phyloP scores from a whole-genome alignment of 2,888 invertebrate genomes.

The Branchipolynoe longqiensis region DNA sequence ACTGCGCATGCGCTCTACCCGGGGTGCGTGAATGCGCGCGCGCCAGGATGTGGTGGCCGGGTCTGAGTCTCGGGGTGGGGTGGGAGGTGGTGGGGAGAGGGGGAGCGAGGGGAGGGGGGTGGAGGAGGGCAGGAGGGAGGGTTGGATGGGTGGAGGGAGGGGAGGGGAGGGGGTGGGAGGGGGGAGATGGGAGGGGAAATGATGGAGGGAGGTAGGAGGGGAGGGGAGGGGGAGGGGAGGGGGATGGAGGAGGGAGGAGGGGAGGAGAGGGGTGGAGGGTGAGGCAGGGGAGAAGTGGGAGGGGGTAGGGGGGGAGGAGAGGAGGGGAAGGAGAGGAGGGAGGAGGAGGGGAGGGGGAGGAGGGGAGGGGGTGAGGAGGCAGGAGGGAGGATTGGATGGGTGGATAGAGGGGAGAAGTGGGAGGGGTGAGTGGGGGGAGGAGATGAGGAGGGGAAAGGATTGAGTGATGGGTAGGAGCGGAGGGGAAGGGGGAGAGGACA shows the following conservation, averaged over 20 bases:
- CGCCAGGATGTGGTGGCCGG: no score
- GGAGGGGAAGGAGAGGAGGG: neutral
- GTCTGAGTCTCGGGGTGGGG: no score
- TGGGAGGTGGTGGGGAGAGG: no score
- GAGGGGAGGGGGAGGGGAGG: neutral
- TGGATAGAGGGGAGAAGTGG: neutral
- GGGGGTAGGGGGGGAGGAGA: neutral
- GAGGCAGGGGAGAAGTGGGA: neutral
- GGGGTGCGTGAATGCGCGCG: no score
- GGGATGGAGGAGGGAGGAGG: no score
- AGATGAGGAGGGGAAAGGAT: no score
- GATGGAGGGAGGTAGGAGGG: neutral
- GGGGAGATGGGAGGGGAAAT: neutral
- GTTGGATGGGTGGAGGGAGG: no score
- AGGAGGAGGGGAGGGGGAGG: neutral
- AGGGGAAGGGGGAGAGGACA: neutral
- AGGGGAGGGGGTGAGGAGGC: neutral
- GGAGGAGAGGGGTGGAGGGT: conserved; percentile 10
- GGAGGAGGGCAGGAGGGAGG: no score
- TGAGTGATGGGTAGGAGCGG: no score
- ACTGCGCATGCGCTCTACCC: no score
- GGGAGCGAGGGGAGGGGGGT: no score
- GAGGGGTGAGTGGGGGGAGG: neutral
- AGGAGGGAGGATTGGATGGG: neutral
- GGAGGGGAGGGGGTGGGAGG: neutral